These are phyloP conservation scores for Cataglyphis livida DNA, from an alignment of 2,888 invertebrate genomes.

Conservation along the genomic window DNA sequence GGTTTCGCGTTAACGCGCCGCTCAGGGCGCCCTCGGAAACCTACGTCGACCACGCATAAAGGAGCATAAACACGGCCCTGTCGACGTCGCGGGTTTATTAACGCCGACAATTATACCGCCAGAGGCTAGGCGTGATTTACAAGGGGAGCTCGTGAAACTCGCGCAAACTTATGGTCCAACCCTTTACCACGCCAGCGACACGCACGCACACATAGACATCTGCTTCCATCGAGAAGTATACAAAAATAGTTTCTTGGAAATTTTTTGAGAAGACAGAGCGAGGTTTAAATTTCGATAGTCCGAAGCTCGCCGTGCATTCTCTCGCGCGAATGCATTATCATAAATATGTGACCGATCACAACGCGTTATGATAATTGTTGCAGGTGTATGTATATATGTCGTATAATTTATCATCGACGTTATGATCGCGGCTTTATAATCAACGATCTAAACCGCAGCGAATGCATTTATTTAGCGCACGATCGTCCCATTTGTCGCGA, in stretches of 20 bases:
- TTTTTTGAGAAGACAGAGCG: constrained; percentile 23
- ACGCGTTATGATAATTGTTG: constrained; percentile 57
- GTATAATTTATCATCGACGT: constrained; percentile 56
- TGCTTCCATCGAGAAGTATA: constrained; percentile 37
- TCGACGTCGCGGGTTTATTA: constrained; percentile 77
- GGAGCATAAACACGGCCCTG: constrained; percentile 71
- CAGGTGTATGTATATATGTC: constrained; percentile 52
- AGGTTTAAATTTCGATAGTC: constrained; percentile 52
- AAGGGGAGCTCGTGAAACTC: constrained; percentile 70
- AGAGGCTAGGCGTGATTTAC: constrained; percentile 78
- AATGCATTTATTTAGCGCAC: constrained; percentile 27
- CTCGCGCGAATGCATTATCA: constrained; percentile 41
- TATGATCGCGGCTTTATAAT: constrained; percentile 55
- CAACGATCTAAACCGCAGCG: constrained; percentile 26
- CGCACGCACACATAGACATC: not conserved
- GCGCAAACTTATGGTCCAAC: constrained; percentile 57
- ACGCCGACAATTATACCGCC: constrained; percentile 79
- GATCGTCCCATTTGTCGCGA: constrained; percentile 14
- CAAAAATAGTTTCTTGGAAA: constrained; percentile 64
- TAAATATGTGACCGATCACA: constrained; percentile 56
- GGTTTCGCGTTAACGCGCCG: constrained; percentile 65
- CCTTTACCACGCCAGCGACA: constrained; percentile 48
- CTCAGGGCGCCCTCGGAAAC: constrained; percentile 59
- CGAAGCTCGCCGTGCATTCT: not conserved
- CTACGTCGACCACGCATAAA: constrained; percentile 62